Evolutionary conservation across 64 coral and sea anemone species (phyloP), one percentile per base, ranked within the genome.

Genomic region (Montipora capricornis): DNA sequence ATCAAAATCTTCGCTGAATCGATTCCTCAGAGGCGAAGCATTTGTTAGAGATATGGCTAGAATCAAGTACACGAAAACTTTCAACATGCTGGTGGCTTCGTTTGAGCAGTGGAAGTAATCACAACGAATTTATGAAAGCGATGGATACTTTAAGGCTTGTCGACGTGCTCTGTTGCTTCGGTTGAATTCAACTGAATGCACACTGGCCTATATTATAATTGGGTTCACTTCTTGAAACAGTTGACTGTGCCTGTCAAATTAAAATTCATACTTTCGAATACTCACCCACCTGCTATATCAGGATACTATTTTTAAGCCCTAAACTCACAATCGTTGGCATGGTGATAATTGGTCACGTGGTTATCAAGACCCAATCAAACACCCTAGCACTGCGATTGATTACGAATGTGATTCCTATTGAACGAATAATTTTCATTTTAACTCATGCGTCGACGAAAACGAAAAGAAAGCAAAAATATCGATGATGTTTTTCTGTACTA

Each of bases 231-330:
- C 74, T 76, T 76, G 66, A 76, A 58, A 68, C 61, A 86, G 66
- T 49, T 86, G 44, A 17, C n/a, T 15, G 17, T 50, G 82, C 19
- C 10, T 86, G 82, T 11, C 14, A 86, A 71, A 86, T 50, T 49
- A 86, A 73, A 49, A 86, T 70, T 71, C 62, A 71, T 8, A 86
- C 6, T 71, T 86, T 86, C 71, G 19, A 47, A 48, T 86, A 24
- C 49, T 46, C 67, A 71, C 44, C 5, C 82, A 86, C 82, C 82
- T 86, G 82, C 82, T 17, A 5, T 37, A 37, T 49, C 66, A 9
- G 82, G 22, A 73, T 48, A 10, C 62, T 73, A 49, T 86, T 86
- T 78, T 49, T 84, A 17, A 46, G 61, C 55, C 53, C 17, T 12
- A 22, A 71, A 2, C 19, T 16, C 15, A 16, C 9, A n/a, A 19